Percentiles rank a stretch among this genome's conserved stretches.
Evolutionary conservation across 2,797 vertebrate species (phyloP).

Genomic region (Kryptolebias ocellatus): DNA sequence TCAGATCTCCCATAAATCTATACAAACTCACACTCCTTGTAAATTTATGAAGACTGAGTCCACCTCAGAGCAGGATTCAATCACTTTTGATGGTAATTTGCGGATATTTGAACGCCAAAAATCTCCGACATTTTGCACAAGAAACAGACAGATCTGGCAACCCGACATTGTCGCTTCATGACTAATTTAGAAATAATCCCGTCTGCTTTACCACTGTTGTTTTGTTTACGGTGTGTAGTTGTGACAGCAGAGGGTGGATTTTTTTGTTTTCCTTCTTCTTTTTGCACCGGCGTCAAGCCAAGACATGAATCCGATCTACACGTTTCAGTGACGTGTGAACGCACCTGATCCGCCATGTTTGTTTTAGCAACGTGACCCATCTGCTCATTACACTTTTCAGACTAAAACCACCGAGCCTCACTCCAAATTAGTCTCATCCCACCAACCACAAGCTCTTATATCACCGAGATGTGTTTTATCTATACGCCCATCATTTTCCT

Average conservation of each 20-base stretch:
- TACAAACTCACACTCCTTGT: no score
- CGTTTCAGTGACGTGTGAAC: slow-evolving; percentile 45
- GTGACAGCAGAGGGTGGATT: no score
- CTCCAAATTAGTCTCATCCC: neutral
- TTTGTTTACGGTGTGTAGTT: neutral
- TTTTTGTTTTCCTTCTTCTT: no score
- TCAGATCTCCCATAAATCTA: no score
- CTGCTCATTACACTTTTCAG: slow-evolving; percentile 6
- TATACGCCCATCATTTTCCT: neutral
- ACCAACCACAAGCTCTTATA: neutral
- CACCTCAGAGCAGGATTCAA: neutral
- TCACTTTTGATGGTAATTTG: neutral
- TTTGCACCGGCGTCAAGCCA: neutral
- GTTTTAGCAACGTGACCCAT: slow-evolving; percentile 24
- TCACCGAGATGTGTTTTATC: neutral
- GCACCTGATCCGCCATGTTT: slow-evolving; percentile 78
- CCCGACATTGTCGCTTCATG: neutral
- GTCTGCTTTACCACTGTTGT: rapidly evolving
- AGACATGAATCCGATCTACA: slow-evolving; percentile 2
- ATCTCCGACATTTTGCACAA: neutral
- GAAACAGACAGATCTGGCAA: slow-evolving; percentile 6
- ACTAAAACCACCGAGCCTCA: neutral
- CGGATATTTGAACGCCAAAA: no score
- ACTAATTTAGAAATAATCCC: neutral
- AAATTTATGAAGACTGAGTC: no score